These are phyloP conservation scores for Anas bahamensis DNA, from an alignment of 2,797 vertebrate genomes.

Conservation along the genomic window DNA sequence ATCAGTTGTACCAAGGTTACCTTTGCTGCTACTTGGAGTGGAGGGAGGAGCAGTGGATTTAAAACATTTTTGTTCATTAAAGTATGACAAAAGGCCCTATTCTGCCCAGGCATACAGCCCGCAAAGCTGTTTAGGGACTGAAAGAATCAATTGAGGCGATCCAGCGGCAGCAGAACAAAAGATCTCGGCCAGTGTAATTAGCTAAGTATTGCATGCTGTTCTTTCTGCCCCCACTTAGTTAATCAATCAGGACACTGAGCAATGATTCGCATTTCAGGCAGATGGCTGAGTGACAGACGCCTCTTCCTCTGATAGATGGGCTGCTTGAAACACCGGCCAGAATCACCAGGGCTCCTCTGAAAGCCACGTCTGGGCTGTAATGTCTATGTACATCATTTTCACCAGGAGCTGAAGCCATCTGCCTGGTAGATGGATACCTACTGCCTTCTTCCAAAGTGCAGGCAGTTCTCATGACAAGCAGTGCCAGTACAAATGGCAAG, in stretches of 20 bases:
- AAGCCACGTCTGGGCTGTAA: background rate
- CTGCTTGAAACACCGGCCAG: background rate
- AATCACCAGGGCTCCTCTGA: background rate
- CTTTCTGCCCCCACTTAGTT: background rate
- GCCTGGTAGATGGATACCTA: background rate
- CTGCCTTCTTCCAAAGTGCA: background rate
- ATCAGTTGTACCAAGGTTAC: background rate
- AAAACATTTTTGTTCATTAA: conserved; percentile 29
- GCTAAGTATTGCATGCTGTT: conserved; percentile 28
- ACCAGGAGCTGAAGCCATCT: background rate
- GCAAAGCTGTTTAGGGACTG: conserved; percentile 50
- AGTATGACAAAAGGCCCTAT: conserved; percentile 31
- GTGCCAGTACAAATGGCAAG: background rate
- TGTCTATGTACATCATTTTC: background rate
- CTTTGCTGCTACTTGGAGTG: background rate
- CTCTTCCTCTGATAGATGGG: background rate
- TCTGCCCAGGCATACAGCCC: conserved; percentile 24
- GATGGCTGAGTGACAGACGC: background rate
- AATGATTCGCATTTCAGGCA: background rate
- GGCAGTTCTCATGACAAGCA: background rate
- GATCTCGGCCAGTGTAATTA: conserved; percentile 18
- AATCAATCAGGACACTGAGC: background rate
- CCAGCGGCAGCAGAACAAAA: conserved; percentile 34
- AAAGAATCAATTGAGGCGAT: conserved; percentile 51
- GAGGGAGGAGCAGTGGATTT: conserved; percentile 17